Base-by-base conservation (phyloP, 2,888 invertebrate genomes). In the Agriopis marginaria region DNA sequence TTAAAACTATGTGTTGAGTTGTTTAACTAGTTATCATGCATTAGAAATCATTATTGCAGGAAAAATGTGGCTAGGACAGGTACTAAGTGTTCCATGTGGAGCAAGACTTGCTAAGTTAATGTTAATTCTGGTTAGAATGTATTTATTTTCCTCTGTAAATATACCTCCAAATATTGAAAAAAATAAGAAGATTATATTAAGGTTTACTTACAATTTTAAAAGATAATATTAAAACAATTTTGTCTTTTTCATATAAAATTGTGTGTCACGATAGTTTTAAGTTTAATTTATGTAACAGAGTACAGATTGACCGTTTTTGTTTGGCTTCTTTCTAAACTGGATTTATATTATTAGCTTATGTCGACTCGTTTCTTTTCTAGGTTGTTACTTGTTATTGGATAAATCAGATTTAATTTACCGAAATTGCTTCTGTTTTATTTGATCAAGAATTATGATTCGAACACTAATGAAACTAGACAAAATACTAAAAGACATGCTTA, bases 331-430 rank as follows among this genome's bases (percentile, higher is more conserved):
- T 63, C 74, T 63, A 76, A 67, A 69, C 70, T 63, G 72, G 76
- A 76, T 76, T 74, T 70, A 54, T 66, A 65, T 61, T 68, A 76
- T 76, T 74, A 74, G 73, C 71, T 76, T 74, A 76, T 68, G 69
- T 62, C 74, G 74, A 63, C 60, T 68, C 71, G 67, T 45, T 70
- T 63, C 68, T 44, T 72, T 71, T 75, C 65, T 64, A 73, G 74
- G 74, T 68, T 59, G 63, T 59, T 44, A 40, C 70, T 42, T 44
- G 42, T 45, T 65, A 55, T 23, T 1, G 0, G 17, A 55, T 71
- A 72, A 71, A 72, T 68, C 64, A 72, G 61, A 68, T 61, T 62
- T 14, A 65, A 68, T 47, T 64, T 40, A 62, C 42, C 14, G 14
- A 51, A 62, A 51, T 63, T 14, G 32, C 45, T 50, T n/a, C 11